These are phyloP conservation scores for Glomeris marginata DNA, from an alignment of 2,888 invertebrate species.

Conservation along the genomic window DNA sequence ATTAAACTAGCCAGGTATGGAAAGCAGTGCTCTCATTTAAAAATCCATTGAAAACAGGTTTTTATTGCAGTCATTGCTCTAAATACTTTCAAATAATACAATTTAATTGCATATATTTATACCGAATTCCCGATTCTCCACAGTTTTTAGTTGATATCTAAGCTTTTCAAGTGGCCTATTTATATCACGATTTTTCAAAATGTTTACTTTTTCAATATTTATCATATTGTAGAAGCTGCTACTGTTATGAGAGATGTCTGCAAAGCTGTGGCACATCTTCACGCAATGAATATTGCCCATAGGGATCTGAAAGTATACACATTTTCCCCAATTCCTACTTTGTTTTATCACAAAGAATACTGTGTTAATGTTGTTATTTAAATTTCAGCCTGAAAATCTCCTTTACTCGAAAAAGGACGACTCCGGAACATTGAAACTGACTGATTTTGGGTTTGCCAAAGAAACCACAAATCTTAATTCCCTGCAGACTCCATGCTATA, in stretches of 20 bases:
- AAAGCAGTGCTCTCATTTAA: too few relatives aligned
- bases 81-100: too few relatives aligned
- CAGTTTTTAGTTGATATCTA: too few relatives aligned
- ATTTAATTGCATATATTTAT: too few relatives aligned
- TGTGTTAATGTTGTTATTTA: background rate
- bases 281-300: conserved; percentile 89
- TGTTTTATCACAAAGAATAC: too few relatives aligned
- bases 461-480: conserved; percentile 74
- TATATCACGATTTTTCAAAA: conserved; percentile 1
- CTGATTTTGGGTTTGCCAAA: conserved; percentile 99
- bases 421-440: conserved; percentile 74
- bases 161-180: too few relatives aligned
- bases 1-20: too few relatives aligned
- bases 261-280: conserved; percentile 82
- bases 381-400: conserved; percentile 36
- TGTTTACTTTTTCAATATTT: conserved; percentile 14
- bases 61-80: too few relatives aligned
- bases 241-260: conserved; percentile 94
- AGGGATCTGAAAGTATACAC: conserved; percentile 97
- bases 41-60: too few relatives aligned
- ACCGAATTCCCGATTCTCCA: too few relatives aligned
- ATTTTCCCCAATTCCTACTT: too few relatives aligned
- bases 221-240: conserved; percentile 54
- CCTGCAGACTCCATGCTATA: conserved; percentile 95
- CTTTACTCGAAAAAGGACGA: conserved; percentile 30